Percentiles rank a stretch among this genome's conserved stretches.
Evolutionary conservation across 2,797 vertebrate species (phyloP).

Genomic region (Helicolenus hilgendorfi): DNA sequence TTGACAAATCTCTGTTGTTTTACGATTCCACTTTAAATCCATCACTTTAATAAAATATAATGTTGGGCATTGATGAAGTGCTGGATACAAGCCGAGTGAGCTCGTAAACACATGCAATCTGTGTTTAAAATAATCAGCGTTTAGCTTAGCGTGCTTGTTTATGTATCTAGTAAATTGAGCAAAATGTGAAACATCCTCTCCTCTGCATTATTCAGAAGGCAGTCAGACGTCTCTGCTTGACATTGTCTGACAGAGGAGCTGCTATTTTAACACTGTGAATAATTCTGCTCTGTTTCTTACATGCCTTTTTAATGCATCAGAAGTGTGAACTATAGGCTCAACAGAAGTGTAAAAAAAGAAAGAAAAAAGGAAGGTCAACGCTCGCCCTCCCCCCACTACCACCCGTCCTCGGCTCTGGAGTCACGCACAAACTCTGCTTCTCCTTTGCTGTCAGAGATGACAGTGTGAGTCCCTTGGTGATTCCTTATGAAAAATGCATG

Average conservation of each 20-base stretch:
- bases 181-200: conserved; percentile 22
- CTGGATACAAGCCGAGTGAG: not conserved
- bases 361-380: conserved; percentile 40
- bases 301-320: conserved; percentile 8
- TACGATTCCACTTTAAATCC: not conserved
- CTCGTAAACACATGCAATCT: not conserved
- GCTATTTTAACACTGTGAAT: conserved; percentile 12
- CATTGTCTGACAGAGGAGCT: conserved; percentile 7
- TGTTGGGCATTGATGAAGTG: not conserved
- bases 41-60: conserved; percentile 4
- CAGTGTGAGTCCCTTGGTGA: conserved; percentile 33
- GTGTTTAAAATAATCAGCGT: not conserved
- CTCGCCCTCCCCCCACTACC: not conserved
- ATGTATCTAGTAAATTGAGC: conserved; percentile 21
- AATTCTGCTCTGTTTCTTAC: not conserved
- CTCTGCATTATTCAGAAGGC: conserved; percentile 41
- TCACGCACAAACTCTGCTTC: conserved; percentile 1
- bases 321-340: conserved; percentile 4
- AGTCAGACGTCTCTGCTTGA: not conserved
- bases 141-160: not conserved
- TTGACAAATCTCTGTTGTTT: not conserved
- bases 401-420: not conserved
- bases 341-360: conserved; percentile 17
- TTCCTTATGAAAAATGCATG: conserved; percentile 69
- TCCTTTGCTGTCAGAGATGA: conserved; percentile 61